Evolutionary conservation across 2,888 invertebrate species (phyloP), one percentile per base, ranked within the genome.

Genomic region (Drosophila meridiana): DNA sequence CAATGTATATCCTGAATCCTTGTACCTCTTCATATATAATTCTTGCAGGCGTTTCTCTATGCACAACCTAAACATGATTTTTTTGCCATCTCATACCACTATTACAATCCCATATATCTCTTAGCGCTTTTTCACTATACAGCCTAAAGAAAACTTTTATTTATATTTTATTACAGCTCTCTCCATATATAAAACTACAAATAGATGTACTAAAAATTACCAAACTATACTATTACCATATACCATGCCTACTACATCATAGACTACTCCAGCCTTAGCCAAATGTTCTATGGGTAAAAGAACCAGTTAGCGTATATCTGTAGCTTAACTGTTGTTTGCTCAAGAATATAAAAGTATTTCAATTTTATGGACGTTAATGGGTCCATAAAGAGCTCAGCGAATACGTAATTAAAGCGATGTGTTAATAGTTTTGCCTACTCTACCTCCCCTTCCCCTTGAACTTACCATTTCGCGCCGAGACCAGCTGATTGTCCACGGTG

Each of bases 381-480:
- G 2, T 14, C 9, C 26, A 55, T 38, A 55, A 55, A 55, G 26
- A 28, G 13, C 38, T 0, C 38, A 26, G n/a, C 26, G 56, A 40
- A 42, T 56, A 38, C 53, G 53, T 55, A 56, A 65, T 55, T 63
- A 58, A 32, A 48, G 2, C 30, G n/a, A 38, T 59, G 50, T 62
- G 32, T 45, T 65, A 55, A 70, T 58, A n/a, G 60, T 28, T 50
- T 30, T 38, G 11, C 34, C 7, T 40, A 42, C 7, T 13, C 7
- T n/a, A 28, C 2, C 11, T 14, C 2, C 20, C 20, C 11, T n/a
- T 1, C 1, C 11, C 28, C 40, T 1, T 2, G 0, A 3, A 30
- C 93, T 92, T 80, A 93, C 93, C 93, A 92, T 92, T 93, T 84
- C 92, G 86, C 28, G 92, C 91, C 42, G 93, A 91, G 55, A 93